Evolutionary conservation across 2,797 vertebrate genomes (phyloP), one percentile per base, ranked within the genome.

Genomic region (Aldrovandia affinis): DNA sequence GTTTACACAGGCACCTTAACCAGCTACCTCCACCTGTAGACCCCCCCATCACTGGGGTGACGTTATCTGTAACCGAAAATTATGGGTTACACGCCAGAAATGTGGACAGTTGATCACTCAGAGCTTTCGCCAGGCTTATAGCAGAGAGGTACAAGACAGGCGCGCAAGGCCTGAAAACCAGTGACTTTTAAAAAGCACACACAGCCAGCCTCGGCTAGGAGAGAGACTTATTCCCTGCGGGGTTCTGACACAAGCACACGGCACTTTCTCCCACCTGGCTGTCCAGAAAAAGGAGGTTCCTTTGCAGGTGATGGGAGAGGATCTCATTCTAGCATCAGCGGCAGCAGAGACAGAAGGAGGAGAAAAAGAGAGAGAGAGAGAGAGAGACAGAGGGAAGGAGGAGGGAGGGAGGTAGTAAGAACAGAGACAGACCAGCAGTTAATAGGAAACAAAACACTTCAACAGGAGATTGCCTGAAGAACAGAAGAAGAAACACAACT

Each of bases 231-330:
- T 20, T 36, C 15, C 20, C 7, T n/a, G 20, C 22, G 3, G 10
- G 47, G 6, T 5, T 50, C 47, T 50, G 55, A 8, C 30, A 22
- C 36, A 75, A 44, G 36, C 59, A 68, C 36, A 68, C 81, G 28
- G 55, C 30, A 25, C n/a, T 18, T 78, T 78, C 88, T 89, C 96
- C 95, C 95, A 96, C 96, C 96, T 96, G 96, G 88, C 96, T 94
- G 89, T 96, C 95, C 95, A 96, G 93, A 94, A 94, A 96, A 82
- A 96, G 91, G 92, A 95, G 94, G 93, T 95, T 96, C 94, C 95
- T 96, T 93, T 96, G 95, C 84, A 96, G 95, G 89, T 96, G 96
- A 93, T 96, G 96, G 81, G 94, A 94, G 89, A 96, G 95, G 90
- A 96, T 95, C 93, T 96, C 95, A 93, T 93, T 95, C 96, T 96